A percentile compares a stretch with the other conserved stretches of the same genome.
These are phyloP conservation scores for Monochamus saltuarius DNA, from an alignment of 1,140 invertebrate genomes.

Conservation along the genomic window DNA sequence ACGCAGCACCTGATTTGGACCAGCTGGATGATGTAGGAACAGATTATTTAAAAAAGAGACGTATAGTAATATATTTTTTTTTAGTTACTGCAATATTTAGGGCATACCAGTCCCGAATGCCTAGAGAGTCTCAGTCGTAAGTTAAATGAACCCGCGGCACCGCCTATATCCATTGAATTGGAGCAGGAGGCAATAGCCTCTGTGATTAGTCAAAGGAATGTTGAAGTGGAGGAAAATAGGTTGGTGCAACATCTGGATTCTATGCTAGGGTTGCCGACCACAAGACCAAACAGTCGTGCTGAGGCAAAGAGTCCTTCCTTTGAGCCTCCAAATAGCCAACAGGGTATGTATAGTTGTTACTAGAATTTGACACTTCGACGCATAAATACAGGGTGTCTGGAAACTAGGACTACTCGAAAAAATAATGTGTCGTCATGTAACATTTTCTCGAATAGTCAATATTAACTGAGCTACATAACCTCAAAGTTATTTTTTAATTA, in stretches of 20 bases:
- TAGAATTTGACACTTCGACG: no score
- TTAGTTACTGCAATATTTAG: constrained; percentile 86
- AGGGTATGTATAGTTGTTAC: constrained; percentile 11
- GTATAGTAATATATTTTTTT: constrained; percentile 35
- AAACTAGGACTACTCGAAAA: no score
- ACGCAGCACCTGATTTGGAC: constrained; percentile 85
- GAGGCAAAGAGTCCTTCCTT: constrained; percentile 6
- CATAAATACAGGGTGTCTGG: no score
- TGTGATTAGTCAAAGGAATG: constrained; percentile 76
- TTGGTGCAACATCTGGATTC: constrained; percentile 36
- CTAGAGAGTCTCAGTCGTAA: constrained; percentile 67
- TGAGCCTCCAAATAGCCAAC: constrained; percentile 14
- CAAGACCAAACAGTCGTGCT: constrained; percentile 34
- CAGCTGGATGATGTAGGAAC: constrained; percentile 87
- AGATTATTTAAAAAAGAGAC: constrained; percentile 6
- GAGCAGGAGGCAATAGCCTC: constrained; percentile 85
- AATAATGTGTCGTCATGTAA: no score
- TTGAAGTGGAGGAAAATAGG: constrained; percentile 64
- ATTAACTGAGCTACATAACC: no score
- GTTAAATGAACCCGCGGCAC: constrained; percentile 70
- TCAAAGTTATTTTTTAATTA: no score
- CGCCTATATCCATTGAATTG: constrained; percentile 65
- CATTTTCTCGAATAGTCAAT: no score
- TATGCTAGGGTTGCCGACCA: constrained; percentile 41
- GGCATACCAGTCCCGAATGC: constrained; percentile 90